Evolutionary conservation across 2,113 vertebrate species (phyloP), one percentile per base, ranked within the genome.

Genomic region (Pardalotus punctatus): DNA sequence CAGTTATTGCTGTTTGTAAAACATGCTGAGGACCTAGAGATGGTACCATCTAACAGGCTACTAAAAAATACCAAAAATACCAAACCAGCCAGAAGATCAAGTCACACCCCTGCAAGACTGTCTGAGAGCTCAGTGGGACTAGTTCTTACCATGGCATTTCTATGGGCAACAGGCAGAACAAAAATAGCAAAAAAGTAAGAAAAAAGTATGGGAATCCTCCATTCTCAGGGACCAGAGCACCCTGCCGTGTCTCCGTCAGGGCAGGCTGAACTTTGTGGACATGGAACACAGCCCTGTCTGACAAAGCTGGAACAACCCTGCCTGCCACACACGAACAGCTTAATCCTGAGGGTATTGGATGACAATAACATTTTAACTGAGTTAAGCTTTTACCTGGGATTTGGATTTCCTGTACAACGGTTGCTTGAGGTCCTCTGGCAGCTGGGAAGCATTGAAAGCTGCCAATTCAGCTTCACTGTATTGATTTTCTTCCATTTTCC

Each of bases 361-460:
- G n/a, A 94, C 93, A 95, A 28, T 54, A 86, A 69, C 14, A 60
- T 81, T 94, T 60, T 73, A 92, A 94, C 81, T 11, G 33, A 73
- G 83, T 93, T 94, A 96, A 93, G 87, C 40, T 93, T 96, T 97
- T 98, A 99, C 99, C 99, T 99, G 99, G 97, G 99, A 99, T 97
- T 99, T 99, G 76, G 99, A 99, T 98, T 99, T 99, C 97, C 99
- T 99, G 98, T 99, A 99, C 93, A 99, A 98, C 0, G 99, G 99
- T 95, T 99, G 99, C 96, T 99, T 99, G 95, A 99, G 98, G 45
- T 99, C 98, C 93, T 99, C 99, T 33, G 98, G 93, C 96, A 99
- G 97, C 94, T 99, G 98, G 54, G 99, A 97, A 76, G 98, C 97
- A 96, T 98, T 98, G 97, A 99, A 99, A 40, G 98, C 97, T 96